Conservation (phyloP, 2,113 vertebrate genomes). For the Pavo muticus region DNA sequence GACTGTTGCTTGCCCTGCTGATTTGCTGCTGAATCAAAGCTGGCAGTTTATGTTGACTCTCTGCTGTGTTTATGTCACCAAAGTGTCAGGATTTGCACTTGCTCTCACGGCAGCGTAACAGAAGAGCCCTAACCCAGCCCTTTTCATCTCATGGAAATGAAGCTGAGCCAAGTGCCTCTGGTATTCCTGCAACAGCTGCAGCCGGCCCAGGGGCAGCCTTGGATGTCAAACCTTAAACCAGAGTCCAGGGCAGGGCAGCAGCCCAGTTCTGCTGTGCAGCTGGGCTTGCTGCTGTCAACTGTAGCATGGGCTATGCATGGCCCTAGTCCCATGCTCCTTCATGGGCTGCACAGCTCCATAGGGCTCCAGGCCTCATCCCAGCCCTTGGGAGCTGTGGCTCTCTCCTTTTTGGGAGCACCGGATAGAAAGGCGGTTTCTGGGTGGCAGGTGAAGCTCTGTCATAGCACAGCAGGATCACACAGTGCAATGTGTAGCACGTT, state of each 20-base stretch:
- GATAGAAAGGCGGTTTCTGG: not conserved
- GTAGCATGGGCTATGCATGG: not conserved
- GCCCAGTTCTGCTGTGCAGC: not conserved
- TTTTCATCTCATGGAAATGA: constrained; percentile 1
- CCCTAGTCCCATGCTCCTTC: not conserved
- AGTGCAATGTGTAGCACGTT: accelerated
- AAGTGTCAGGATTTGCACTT: constrained; percentile 67
- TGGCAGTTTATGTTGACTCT: constrained; percentile 50
- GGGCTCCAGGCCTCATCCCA: not conserved
- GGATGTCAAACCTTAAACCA: accelerated
- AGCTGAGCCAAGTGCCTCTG: not conserved
- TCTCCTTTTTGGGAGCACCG: not conserved
- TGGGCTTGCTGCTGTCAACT: accelerated
- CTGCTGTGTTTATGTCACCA: not conserved
- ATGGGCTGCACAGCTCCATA: not conserved
- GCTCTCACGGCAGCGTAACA: not conserved
- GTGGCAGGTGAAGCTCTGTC: not conserved
- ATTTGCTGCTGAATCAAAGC: constrained; percentile 41
- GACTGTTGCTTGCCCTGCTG: not conserved
- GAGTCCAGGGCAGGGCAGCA: not conserved
- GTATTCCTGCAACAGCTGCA: not conserved
- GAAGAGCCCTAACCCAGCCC: not conserved
- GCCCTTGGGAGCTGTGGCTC: not conserved
- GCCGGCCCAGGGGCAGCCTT: not conserved
- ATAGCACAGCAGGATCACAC: not conserved